Evolutionary conservation across 2,113 vertebrate genomes (phyloP), one percentile per base, ranked within the genome.

Genomic region (Stigmatopora argus): DNA sequence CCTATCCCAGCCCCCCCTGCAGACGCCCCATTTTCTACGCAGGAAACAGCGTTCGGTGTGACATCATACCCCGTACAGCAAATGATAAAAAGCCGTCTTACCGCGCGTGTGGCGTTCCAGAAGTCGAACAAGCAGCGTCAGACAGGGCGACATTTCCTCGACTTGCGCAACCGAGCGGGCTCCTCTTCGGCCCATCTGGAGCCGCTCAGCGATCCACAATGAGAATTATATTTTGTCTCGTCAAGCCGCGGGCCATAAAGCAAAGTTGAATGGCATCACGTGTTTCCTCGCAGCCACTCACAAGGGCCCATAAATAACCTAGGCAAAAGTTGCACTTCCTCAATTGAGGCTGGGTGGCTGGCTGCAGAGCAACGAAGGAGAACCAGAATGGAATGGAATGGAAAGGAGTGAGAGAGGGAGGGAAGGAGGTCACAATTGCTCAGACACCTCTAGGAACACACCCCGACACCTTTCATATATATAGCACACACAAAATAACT

Each of bases 171-270:
- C 73, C 74, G 85, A 86, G 90, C 90, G 87, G 86, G 90, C 91
- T 90, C 92, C 86, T 92, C 93, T 92, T 91, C 89, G 90, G 90
- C 92, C 93, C 94, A 96, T 98, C 96, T 97, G 95, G 93, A 94
- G 92, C 92, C 91, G 90, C 92, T 93, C 92, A 93, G 95, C 96
- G 96, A 98, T 98, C 96, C 94, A 98, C 96, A 96, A 96, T 96
- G 96, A 96, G 95, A 97, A 99, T 98, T 98, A 97, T 98, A 97
- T 99, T 99, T 99, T 98, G 96, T 94, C 96, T 97, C 97, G 96
- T 98, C 97, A 98, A 96, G 94, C 97, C 95, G 92, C 92, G 89
- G 93, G 94, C 92, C 96, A 98, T 98, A 98, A 98, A 99, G 98
- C 96, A 98, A 99, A 99, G 93, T 99, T 99, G 98, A 99, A 98